Conservation (phyloP, 2,113 vertebrate species). For the Bettongia penicillata region DNA sequence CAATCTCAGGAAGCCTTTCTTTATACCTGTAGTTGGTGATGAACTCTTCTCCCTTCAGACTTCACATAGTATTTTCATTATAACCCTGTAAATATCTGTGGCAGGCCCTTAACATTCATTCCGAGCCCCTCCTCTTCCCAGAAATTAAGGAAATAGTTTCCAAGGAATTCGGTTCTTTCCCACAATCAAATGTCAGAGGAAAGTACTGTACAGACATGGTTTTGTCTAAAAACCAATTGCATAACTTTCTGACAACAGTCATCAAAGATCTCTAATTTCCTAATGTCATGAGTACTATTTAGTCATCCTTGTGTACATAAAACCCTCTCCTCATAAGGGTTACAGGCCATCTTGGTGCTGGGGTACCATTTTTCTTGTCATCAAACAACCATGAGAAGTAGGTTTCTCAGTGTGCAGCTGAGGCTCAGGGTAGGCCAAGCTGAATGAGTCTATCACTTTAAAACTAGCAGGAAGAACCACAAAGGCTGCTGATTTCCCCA, state of each 20-base stretch:
- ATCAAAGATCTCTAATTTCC: neutral
- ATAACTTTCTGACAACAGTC: neutral
- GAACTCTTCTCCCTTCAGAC: neutral
- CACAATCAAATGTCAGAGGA: neutral
- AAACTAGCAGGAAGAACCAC: neutral
- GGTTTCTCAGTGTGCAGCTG: neutral
- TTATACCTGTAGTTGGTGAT: neutral
- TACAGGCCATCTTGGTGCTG: neutral
- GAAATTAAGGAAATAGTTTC: neutral
- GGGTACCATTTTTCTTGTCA: neutral
- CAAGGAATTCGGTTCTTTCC: neutral
- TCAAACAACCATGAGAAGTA: neutral
- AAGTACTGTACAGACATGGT: neutral
- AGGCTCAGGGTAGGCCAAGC: neutral
- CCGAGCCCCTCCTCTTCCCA: neutral
- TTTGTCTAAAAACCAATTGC: neutral
- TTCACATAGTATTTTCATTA: neutral
- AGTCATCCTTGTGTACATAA: neutral
- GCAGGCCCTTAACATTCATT: neutral
- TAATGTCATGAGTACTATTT: neutral
- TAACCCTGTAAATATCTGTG: neutral
- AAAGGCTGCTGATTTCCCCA: neutral
- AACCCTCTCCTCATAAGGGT: neutral
- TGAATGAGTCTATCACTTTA: neutral
- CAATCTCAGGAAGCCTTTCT: neutral